Base-by-base conservation (phyloP, 2,888 invertebrate species). In the Vandiemenella viatica region DNA sequence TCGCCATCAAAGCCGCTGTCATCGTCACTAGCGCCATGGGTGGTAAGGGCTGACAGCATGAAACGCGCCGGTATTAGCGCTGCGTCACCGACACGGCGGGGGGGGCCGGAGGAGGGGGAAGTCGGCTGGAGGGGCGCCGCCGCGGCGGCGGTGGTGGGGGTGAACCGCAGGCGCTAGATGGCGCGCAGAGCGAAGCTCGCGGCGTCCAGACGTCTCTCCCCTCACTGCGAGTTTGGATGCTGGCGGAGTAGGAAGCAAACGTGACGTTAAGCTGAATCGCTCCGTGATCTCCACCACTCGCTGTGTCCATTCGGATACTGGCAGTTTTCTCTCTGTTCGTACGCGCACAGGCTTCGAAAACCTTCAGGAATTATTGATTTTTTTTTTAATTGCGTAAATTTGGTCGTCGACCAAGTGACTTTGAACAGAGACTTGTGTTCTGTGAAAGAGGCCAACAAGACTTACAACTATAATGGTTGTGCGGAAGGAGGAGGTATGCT, bases 401-500 rank as follows among this genome's bases (percentile, higher is more conserved):
- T n/a, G n/a, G n/a, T n/a, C n/a, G n/a, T n/a, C n/a, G n/a, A n/a
- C n/a, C n/a, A n/a, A n/a, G n/a, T n/a, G n/a, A n/a, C n/a, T n/a
- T n/a, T n/a, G n/a, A n/a, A n/a, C n/a, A n/a, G n/a, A n/a, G n/a
- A n/a, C n/a, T 32, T 32, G 32, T 20, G 43, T 17, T 18, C 15
- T 32, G 37, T 49, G 37, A 19, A 19, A n/a, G n/a, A n/a, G n/a
- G n/a, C n/a, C n/a, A n/a, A n/a, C n/a, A n/a, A n/a, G n/a, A n/a
- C n/a, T 46, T 18, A 15, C 18, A 18, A 18, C 21, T 38, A 72
- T 71, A 73, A 89, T 89, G 89, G 88, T 88, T 74, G 88, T 89
- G 68, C 77, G 71, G 88, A 89, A 79, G 83, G 85, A 74, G 82
- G 83, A 72, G 83, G 82, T 74, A 83, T 61, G 63, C 59, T 69